Conservation (phyloP, 2,888 invertebrate species). For the Hofmannophila pseudospretella region DNA sequence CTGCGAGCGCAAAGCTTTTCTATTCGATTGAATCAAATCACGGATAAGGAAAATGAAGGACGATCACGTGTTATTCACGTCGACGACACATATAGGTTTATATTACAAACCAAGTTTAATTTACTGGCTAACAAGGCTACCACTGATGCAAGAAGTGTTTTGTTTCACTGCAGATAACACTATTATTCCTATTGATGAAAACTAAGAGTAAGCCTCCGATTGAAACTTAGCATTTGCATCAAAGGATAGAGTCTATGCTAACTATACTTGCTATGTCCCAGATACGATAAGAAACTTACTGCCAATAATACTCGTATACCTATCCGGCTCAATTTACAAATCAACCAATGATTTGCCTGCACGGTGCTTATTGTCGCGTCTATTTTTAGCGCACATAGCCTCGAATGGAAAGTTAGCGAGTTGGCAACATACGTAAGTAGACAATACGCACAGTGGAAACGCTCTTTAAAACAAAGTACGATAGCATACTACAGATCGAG, state of each 20-base stretch:
- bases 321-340: slow-evolving; percentile 25
- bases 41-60: slow-evolving; percentile 48
- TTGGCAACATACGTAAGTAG: slow-evolving; percentile 41
- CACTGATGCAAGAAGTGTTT: slow-evolving; percentile 29
- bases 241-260: too few relatives aligned
- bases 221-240: neutral
- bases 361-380: slow-evolving; percentile 44
- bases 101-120: slow-evolving; percentile 34
- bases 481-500: neutral
- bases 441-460: neutral
- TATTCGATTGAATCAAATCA: slow-evolving; percentile 47
- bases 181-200: too few relatives aligned
- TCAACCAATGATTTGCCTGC: slow-evolving; percentile 45
- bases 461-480: neutral
- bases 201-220: neutral
- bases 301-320: neutral
- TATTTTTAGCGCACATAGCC: slow-evolving; percentile 60
- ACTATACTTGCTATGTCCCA: too few relatives aligned
- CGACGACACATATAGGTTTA: slow-evolving; percentile 23
- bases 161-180: slow-evolving; percentile 29
- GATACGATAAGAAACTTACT: too few relatives aligned
- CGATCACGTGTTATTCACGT: slow-evolving; percentile 37
- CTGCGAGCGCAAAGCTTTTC: slow-evolving; percentile 38
- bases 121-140: slow-evolving; percentile 34
- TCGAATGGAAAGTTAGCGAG: slow-evolving; percentile 69